A percentile compares a stretch with the other conserved stretches of the same genome.
These are phyloP conservation scores for Pomatostomus ruficeps DNA, from an alignment of 2,113 vertebrate genomes.

Conservation along the genomic window DNA sequence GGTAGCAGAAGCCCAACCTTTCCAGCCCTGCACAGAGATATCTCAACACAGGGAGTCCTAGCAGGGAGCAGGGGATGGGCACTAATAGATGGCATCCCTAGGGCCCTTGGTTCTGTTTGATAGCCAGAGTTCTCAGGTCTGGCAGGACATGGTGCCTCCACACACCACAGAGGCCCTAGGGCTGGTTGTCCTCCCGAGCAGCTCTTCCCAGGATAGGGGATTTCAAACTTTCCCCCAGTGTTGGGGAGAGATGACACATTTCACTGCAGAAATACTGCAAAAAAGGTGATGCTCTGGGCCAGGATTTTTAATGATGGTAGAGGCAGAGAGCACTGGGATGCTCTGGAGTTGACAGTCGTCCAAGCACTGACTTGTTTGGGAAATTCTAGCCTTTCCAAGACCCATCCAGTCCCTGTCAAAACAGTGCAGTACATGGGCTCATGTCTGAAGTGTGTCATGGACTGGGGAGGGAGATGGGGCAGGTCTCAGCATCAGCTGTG, in stretches of 20 bases:
- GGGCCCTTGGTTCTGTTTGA: rapidly evolving
- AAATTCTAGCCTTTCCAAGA: not conserved
- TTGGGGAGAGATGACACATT: not conserved
- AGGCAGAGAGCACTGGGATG: not conserved
- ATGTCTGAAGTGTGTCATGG: not conserved
- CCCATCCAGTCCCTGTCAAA: not conserved
- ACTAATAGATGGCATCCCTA: not conserved
- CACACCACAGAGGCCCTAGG: not conserved
- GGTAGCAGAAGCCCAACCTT: not conserved
- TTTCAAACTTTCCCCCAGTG: not conserved
- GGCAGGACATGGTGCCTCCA: not conserved
- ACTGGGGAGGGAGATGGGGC: not conserved
- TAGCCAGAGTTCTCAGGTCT: not conserved
- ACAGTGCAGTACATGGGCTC: not conserved
- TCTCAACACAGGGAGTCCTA: not conserved
- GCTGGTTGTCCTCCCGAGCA: not conserved
- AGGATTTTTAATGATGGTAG: not conserved
- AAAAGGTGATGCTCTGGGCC: not conserved
- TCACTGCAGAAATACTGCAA: not conserved
- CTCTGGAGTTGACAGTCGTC: not conserved
- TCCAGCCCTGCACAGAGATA: not conserved
- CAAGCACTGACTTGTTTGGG: not conserved
- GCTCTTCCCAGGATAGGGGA: not conserved
- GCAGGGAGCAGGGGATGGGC: not conserved
- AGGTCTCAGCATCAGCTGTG: not conserved